Conservation (phyloP, 2,113 vertebrate genomes). For the Lonchura striata region DNA sequence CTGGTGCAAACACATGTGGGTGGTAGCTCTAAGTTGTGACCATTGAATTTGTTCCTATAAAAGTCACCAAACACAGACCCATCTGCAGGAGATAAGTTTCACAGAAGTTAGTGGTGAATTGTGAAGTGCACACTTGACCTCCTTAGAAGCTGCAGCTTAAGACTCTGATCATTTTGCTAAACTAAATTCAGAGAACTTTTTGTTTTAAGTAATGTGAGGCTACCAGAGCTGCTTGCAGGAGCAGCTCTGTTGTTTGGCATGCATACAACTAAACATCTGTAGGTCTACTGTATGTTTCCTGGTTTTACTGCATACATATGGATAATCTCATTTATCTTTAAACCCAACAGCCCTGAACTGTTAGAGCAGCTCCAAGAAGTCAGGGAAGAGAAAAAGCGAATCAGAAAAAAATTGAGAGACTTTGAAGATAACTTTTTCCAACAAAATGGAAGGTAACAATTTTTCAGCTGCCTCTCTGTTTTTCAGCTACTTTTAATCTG, state of each 20-base stretch:
- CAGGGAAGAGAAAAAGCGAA: conserved; percentile 93
- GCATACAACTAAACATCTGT: fast-evolving
- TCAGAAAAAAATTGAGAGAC: conserved; percentile 92
- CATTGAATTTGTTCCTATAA: neutral
- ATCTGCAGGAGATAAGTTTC: neutral
- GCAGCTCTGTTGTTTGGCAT: neutral
- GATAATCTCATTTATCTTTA: neutral
- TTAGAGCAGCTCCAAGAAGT: conserved; percentile 94
- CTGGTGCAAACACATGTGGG: neutral
- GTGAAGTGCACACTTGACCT: neutral
- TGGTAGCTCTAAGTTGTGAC: neutral
- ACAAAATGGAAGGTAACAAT: conserved; percentile 90
- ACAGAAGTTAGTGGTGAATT: neutral
- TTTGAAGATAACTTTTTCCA: conserved; percentile 96
- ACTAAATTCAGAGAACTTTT: neutral
- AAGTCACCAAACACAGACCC: neutral
- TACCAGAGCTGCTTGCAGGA: neutral
- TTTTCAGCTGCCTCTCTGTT: neutral
- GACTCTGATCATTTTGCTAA: neutral
- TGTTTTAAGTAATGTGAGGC: neutral
- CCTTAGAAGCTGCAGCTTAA: neutral
- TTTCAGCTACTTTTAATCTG: neutral
- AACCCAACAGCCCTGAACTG: conserved; percentile 84
- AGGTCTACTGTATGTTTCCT: neutral
- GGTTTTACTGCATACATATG: neutral